Conservation (phyloP, 2,888 invertebrate genomes). For the Limnephilus auricula region DNA sequence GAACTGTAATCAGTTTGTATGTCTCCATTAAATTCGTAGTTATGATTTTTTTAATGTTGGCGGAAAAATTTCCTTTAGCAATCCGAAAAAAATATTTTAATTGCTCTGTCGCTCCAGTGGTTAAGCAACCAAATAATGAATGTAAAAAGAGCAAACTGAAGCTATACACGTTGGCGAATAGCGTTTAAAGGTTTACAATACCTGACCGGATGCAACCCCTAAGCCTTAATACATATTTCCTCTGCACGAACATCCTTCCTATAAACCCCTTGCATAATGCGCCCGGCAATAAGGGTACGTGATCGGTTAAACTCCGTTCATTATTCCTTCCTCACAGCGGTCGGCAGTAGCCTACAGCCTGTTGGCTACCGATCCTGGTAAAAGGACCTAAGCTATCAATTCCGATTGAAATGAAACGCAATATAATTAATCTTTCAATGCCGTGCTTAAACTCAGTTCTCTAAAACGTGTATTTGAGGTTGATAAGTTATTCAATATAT, state of each 20-base stretch:
- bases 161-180: neutral
- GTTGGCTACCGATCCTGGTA: neutral
- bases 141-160: neutral
- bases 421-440: neutral
- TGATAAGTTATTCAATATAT: neutral
- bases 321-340: neutral
- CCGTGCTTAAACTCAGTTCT: neutral
- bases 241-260: slow-evolving; percentile 30
- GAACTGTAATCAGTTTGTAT: no score
- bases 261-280: slow-evolving; percentile 21
- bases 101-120: no score
- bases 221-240: slow-evolving; percentile 28
- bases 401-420: neutral
- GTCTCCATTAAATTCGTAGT: no score
- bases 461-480: neutral
- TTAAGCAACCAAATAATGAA: neutral
- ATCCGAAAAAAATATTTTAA: no score
- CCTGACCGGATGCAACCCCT: neutral
- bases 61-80: no score
- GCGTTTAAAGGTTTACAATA: neutral
- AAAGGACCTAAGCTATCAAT: neutral
- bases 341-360: neutral
- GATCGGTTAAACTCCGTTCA: neutral
- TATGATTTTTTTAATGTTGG: no score
- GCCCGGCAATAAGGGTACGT: slow-evolving; percentile 1